Evolutionary conservation across 2,888 invertebrate species (phyloP).

Genomic region (Apodemia zela): DNA sequence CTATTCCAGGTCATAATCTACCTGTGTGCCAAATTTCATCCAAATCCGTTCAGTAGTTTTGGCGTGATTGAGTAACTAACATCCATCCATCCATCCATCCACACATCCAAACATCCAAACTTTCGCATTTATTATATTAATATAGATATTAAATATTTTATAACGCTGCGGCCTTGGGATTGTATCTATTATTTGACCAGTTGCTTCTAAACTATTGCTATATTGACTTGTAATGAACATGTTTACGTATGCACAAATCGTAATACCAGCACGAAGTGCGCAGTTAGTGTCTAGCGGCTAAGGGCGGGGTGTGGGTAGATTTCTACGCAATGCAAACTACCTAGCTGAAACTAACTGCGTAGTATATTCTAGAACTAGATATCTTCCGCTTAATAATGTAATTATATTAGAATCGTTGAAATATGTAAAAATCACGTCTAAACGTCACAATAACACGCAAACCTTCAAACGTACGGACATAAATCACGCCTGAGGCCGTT

Average conservation of each 20-base stretch:
- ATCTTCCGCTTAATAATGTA: neutral
- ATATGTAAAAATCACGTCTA: constrained; percentile 42
- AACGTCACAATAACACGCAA: constrained; percentile 70
- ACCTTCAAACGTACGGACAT: constrained; percentile 60
- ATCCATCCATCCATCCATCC: too few species aligned
- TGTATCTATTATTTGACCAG: too few species aligned
- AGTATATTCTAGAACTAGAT: neutral
- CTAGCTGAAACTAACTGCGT: neutral
- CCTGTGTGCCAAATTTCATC: too few species aligned
- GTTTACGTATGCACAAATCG: neutral
- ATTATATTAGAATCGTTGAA: constrained; percentile 17
- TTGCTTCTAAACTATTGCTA: too few species aligned
- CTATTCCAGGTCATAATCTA: too few species aligned
- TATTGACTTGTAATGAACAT: too few species aligned
- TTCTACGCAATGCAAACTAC: neutral
- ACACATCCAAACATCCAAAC: too few species aligned
- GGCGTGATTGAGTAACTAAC: too few species aligned
- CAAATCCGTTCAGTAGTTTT: too few species aligned
- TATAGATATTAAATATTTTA: too few species aligned
- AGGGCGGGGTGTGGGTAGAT: neutral
- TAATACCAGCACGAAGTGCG: neutral
- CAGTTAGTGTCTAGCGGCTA: neutral
- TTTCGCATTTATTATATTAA: too few species aligned
- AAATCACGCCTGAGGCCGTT: constrained; percentile 73
- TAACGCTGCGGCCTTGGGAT: too few species aligned